A percentile compares a stretch with the other conserved stretches of the same genome.
These are phyloP conservation scores for Nemotelus pantherinus DNA, from an alignment of 2,888 invertebrate genomes.

Conservation along the genomic window DNA sequence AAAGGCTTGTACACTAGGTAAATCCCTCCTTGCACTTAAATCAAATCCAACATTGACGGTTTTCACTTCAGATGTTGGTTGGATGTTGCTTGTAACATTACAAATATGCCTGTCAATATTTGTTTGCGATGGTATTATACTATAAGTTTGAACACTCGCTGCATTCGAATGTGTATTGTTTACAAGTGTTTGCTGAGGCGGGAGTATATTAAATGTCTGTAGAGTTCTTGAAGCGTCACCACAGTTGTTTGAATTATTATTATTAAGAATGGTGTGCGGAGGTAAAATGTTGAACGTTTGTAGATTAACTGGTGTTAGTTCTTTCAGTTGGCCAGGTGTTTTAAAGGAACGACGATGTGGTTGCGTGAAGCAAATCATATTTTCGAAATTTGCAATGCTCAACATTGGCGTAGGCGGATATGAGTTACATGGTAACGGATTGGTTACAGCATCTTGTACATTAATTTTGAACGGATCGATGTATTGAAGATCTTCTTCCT, in stretches of 20 bases:
- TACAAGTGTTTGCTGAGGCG: conserved; percentile 47
- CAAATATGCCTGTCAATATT: conserved; percentile 20
- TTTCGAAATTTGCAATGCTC: conserved; percentile 51
- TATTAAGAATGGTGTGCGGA: conserved; percentile 45
- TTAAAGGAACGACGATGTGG: conserved; percentile 45
- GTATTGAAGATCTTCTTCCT: conserved; percentile 47
- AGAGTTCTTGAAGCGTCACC: conserved; percentile 45
- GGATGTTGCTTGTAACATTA: conserved; percentile 41
- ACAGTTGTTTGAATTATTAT: conserved; percentile 32
- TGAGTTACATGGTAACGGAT: conserved; percentile 43
- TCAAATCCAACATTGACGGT: conserved; percentile 47
- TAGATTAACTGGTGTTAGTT: conserved; percentile 48
- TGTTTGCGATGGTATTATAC: conserved; percentile 48
- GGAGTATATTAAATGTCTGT: conserved; percentile 50
- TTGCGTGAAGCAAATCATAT: conserved; percentile 45
- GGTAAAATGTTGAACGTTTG: conserved; percentile 49
- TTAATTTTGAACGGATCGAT: conserved; percentile 35
- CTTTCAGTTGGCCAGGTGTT: conserved; percentile 48
- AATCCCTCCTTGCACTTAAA: conserved; percentile 44
- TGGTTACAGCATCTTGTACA: conserved; percentile 20
- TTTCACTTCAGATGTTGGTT: conserved; percentile 28
- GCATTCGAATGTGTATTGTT: conserved; percentile 41
- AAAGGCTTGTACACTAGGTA: conserved; percentile 42
- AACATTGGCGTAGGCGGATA: conserved; percentile 52
- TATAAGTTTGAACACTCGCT: conserved; percentile 46